Evolutionary conservation across 1,140 invertebrate genomes (phyloP).

Genomic region (Drosophila triauraria): DNA sequence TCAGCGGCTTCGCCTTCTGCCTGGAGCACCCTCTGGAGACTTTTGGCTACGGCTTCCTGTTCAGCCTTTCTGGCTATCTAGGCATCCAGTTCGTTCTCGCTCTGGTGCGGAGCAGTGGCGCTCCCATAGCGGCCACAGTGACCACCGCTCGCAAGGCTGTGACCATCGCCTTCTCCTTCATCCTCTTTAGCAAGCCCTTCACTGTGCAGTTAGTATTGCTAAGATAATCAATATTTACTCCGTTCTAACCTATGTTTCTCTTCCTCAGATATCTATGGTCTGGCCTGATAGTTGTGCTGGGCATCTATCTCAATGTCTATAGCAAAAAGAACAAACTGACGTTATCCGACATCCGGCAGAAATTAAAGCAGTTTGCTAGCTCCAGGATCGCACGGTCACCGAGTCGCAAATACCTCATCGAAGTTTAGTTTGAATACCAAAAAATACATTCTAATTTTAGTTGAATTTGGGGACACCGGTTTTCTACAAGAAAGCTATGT

Average conservation of each 20-base stretch:
- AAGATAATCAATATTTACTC: accelerated
- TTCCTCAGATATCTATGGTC: slow-evolving; percentile 94
- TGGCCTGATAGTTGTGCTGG: slow-evolving; percentile 93
- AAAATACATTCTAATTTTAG: slow-evolving; percentile 45
- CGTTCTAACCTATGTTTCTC: slow-evolving; percentile 12
- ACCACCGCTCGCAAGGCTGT: slow-evolving; percentile 95
- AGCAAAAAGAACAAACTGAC: slow-evolving; percentile 89
- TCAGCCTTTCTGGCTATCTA: slow-evolving; percentile 95
- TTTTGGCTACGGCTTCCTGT: slow-evolving; percentile 94
- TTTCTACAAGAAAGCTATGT: slow-evolving; percentile 53
- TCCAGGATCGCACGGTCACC: slow-evolving; percentile 50
- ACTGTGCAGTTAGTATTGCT: slow-evolving; percentile 92
- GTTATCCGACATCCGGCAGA: slow-evolving; percentile 65
- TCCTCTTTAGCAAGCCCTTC: slow-evolving; percentile 97
- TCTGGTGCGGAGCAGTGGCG: slow-evolving; percentile 94
- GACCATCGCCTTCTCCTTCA: slow-evolving; percentile 96
- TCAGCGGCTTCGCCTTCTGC: slow-evolving; percentile 92
- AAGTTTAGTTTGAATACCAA: slow-evolving; percentile 72
- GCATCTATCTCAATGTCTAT: slow-evolving; percentile 96
- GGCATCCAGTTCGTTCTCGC: slow-evolving; percentile 96
- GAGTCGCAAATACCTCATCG: slow-evolving; percentile 78
- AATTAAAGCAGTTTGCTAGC: slow-evolving; percentile 50
- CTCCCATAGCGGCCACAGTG: slow-evolving; percentile 96
- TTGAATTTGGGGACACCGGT: slow-evolving; percentile 47
- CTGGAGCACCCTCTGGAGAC: slow-evolving; percentile 90